phyloP scores from a whole-genome alignment of 2,888 invertebrate species.

The Catotricha subobsoleta region DNA sequence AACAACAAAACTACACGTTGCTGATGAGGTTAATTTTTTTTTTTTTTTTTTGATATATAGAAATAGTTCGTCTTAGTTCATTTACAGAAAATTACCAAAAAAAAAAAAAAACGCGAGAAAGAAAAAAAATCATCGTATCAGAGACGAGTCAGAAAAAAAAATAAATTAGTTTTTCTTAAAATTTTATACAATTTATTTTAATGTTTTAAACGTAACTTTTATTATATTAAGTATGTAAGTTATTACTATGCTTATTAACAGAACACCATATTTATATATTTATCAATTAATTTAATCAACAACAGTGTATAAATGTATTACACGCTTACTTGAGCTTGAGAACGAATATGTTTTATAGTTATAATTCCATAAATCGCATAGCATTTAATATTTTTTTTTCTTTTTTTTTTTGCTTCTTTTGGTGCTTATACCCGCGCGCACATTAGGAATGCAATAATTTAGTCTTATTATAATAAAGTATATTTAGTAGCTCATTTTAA shows the following conservation, averaged over 20 bases:
- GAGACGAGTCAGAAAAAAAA: not conserved
- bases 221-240: not conserved
- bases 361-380: not conserved
- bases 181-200: not conserved
- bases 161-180: not conserved
- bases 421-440: too few species aligned
- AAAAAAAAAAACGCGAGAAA: not conserved
- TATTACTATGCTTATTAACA: not conserved
- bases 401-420: too few species aligned
- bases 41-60: too few species aligned
- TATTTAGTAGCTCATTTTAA: too few species aligned
- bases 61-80: too few species aligned
- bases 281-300: not conserved
- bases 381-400: not conserved
- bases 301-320: not conserved
- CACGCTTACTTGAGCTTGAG: slow-evolving; percentile 3
- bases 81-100: not conserved
- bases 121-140: not conserved
- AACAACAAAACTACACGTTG: slow-evolving; percentile 2
- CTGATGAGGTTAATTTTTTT: too few species aligned
- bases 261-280: not conserved
- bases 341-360: not conserved
- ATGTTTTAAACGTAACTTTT: not conserved
- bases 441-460: too few species aligned
- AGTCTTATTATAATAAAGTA: too few species aligned